Evolutionary conservation across 2,113 vertebrate species (phyloP).

Genomic region (Podocnemis expansa): DNA sequence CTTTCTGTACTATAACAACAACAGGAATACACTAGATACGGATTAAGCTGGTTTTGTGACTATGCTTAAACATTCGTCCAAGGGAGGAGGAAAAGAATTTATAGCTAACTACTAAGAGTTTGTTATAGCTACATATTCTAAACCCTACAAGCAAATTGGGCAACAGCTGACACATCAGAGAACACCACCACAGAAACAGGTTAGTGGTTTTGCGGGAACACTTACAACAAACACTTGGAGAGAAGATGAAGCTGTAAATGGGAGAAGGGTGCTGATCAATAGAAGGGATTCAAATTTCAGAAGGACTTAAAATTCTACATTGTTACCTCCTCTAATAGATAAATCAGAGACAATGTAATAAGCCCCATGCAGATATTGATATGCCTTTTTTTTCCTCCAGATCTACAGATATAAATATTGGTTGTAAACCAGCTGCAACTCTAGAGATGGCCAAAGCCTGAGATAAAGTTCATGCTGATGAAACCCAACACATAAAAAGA

Average conservation of each 20-base stretch:
- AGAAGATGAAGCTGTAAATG: not conserved
- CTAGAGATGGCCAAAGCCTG: not conserved
- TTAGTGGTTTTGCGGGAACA: not conserved
- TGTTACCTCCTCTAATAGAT: not conserved
- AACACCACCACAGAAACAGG: not conserved
- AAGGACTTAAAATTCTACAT: not conserved
- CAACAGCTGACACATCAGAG: not conserved
- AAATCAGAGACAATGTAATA: not conserved
- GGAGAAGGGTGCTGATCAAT: not conserved
- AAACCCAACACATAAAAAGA: not conserved
- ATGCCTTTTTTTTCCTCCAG: not conserved
- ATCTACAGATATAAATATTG: not conserved
- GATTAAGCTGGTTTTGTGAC: not conserved
- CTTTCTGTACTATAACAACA: not conserved
- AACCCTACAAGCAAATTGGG: not conserved
- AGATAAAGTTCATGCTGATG: not conserved
- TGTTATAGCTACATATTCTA: not conserved
- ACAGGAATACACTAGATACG: not conserved
- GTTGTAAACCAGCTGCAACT: not conserved
- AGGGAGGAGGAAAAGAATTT: not conserved
- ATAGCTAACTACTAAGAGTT: not conserved
- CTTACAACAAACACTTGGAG: not conserved
- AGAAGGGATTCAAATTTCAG: not conserved
- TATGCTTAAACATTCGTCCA: not conserved
- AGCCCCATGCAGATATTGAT: not conserved